Evolutionary conservation across 2,797 vertebrate genomes (phyloP).

Genomic region (Orientallactaga sibirica): DNA sequence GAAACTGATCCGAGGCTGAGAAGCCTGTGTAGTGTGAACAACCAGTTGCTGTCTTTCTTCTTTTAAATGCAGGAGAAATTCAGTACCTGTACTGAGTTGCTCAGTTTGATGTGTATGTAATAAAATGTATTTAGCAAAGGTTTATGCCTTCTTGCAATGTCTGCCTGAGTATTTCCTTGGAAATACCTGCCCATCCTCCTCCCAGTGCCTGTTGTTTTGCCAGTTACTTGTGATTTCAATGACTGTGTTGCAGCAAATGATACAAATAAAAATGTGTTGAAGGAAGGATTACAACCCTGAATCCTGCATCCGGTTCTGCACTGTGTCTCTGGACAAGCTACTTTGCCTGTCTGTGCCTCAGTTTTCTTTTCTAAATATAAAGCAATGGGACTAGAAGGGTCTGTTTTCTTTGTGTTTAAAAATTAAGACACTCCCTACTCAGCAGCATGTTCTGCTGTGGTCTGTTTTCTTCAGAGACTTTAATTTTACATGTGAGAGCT

Average conservation of each 20-base stretch:
- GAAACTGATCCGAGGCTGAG: slow-evolving; percentile 10
- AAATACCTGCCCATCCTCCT: not conserved
- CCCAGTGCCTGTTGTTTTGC: not conserved
- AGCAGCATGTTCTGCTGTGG: not conserved
- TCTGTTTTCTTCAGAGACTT: not conserved
- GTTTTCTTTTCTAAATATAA: not conserved
- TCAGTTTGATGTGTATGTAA: not conserved
- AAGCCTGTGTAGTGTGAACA: slow-evolving; percentile 4
- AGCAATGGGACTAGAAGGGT: not conserved
- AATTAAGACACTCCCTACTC: not conserved
- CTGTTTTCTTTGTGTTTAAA: slow-evolving; percentile 26
- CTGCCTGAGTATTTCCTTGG: slow-evolving; percentile 15
- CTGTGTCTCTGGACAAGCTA: not conserved
- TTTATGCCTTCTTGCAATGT: not conserved
- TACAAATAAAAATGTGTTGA: not conserved
- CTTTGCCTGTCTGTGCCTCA: not conserved
- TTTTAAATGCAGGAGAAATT: slow-evolving; percentile 43
- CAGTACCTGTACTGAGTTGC: not conserved
- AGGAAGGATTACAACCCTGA: not conserved
- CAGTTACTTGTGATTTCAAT: slow-evolving; percentile 18
- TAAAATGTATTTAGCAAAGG: slow-evolving; percentile 15
- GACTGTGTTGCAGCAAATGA: not conserved
- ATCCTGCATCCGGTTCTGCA: not conserved
- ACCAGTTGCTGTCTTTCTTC: slow-evolving; percentile 8
- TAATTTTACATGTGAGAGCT: not conserved